Conservation (phyloP, 2,797 vertebrate species). For the Emydoidea blandingii region DNA sequence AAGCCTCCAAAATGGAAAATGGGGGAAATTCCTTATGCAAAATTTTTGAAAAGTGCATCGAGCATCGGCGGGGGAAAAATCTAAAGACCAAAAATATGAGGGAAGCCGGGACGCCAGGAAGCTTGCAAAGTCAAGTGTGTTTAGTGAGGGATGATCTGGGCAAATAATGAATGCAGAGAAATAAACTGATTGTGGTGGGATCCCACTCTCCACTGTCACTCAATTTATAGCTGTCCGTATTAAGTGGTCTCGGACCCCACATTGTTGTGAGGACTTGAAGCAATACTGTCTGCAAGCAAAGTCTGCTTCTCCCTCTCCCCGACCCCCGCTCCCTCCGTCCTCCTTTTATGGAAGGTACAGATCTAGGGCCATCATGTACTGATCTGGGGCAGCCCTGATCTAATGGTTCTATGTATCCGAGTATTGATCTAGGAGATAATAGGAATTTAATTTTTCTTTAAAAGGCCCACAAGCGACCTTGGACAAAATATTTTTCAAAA, state of each 20-base stretch:
- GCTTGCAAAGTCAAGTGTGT: background rate
- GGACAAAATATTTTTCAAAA: background rate
- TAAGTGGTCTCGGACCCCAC: background rate
- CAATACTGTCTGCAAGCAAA: background rate
- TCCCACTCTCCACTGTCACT: rapidly evolving
- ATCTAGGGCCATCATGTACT: background rate
- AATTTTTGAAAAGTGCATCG: background rate
- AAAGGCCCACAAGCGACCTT: slow-evolving; percentile 33
- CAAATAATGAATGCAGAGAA: background rate
- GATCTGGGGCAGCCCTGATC: slow-evolving; percentile 30
- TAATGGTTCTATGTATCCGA: background rate
- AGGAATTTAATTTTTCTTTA: slow-evolving; percentile 64
- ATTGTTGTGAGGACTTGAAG: background rate
- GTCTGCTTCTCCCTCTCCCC: background rate
- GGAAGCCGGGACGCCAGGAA: background rate
- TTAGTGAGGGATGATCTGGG: rapidly evolving
- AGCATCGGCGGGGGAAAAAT: background rate
- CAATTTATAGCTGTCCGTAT: rapidly evolving
- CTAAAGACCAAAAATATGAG: rapidly evolving
- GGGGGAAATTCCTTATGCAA: background rate
- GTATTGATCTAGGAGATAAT: slow-evolving; percentile 46
- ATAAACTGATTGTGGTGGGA: rapidly evolving
- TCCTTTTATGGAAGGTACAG: background rate
- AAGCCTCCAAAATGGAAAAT: rapidly evolving
- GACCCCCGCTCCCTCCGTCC: background rate